A percentile compares a stretch with the other conserved stretches of the same genome.
Conservation (phyloP, 2,113 vertebrate genomes). For the Pelvicachromis taeniatus region DNA sequence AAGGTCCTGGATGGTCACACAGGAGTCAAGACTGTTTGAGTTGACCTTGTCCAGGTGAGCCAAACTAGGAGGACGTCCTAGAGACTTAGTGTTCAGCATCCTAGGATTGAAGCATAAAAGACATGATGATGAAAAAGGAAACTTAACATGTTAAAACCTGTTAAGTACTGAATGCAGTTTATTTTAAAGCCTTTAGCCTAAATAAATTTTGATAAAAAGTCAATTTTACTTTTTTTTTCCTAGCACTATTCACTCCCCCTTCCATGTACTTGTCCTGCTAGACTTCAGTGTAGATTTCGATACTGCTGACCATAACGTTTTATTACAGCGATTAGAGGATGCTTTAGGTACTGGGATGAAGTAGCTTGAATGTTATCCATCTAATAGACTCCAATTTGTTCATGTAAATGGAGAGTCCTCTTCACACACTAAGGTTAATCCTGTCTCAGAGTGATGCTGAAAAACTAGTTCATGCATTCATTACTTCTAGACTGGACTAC, state of each 20-base stretch:
- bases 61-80: conserved; percentile 84
- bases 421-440: not conserved
- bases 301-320: not conserved
- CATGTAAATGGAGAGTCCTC: not conserved
- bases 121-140: not conserved
- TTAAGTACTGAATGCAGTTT: not conserved
- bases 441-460: not conserved
- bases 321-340: not conserved
- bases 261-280: not conserved
- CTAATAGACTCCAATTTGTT: not conserved
- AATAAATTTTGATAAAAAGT: rapidly evolving
- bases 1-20: conserved; percentile 78
- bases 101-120: conserved; percentile 55
- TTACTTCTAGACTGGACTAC: no score
- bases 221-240: no score
- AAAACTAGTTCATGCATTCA: not conserved
- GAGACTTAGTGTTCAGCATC: conserved; percentile 82
- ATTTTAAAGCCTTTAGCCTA: not conserved
- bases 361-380: not conserved
- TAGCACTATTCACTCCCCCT: not conserved
- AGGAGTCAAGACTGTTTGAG: conserved; percentile 92
- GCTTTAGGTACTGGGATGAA: not conserved
- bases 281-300: not conserved
- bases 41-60: conserved; percentile 93
- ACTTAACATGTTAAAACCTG: rapidly evolving